Evolutionary conservation across 2,888 invertebrate species (phyloP), one percentile per base, ranked within the genome.

Genomic region (Torymus aiolomorphi): DNA sequence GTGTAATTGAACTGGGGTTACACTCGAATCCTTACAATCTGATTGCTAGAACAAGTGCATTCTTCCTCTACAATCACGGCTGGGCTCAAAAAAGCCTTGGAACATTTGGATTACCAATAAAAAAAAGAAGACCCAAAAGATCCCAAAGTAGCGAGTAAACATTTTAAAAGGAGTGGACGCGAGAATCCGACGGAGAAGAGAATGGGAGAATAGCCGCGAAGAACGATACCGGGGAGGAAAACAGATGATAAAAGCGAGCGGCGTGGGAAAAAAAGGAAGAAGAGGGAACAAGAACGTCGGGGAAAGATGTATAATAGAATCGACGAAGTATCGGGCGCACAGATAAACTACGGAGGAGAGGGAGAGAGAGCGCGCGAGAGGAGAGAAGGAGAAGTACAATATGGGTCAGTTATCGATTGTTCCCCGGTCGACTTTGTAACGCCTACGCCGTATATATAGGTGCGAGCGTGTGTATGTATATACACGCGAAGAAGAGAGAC

Each of bases 341-440:
- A 56, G 3, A 83, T 42, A 42, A 42, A 42, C 42, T 42, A 42
- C 83, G 63, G 42, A 56, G 1, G 24, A 72, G 51, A 16, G 42
- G 56, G 13, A 2, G 24, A 54, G 73, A 20, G 4, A 16, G n/a
- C 76, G 76, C 62, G 61, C 69, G 74, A 78, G 65, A 49, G 8
- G 42, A 42, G 42, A 42, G 49, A 49, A 57, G 62, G 51, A 61
- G 54, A 16, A 56, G 56, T 73, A 49, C 81, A 81, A 89, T 89
- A 89, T 89, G 88, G 89, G 89, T 89, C 89, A 88, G 86, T 86
- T 89, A 89, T 89, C 87, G 89, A 89, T 89, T 89, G 86, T 86
- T 86, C 85, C 74, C 84, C 83, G 79, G 81, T 67, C 59, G 77
- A 83, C 83, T 83, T 83, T 86, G 87, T 88, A 88, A 88, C 87